These are phyloP conservation scores for Pedicia rivosa DNA, from an alignment of 2,888 invertebrate species.

Conservation along the genomic window DNA sequence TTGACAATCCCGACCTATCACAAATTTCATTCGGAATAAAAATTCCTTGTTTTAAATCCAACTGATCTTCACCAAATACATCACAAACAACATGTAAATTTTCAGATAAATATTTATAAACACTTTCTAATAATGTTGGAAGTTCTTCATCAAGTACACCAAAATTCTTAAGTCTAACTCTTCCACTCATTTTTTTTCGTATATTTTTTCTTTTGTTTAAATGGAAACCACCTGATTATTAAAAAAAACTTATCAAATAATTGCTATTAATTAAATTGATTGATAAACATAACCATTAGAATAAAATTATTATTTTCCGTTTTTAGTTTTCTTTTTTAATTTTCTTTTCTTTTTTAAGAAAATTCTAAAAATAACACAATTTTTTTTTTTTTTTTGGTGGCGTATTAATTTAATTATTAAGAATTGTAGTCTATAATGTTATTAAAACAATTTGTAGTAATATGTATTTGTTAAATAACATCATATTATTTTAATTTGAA, in stretches of 20 bases:
- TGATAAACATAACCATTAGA: not conserved
- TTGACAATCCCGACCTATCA: constrained; percentile 30
- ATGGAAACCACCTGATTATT: not conserved
- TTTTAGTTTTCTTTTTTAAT: not conserved
- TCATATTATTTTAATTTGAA: too few relatives aligned
- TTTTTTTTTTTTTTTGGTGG: constrained; percentile 1
- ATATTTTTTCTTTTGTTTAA: not conserved
- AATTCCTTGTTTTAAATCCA: constrained; percentile 37
- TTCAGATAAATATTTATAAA: constrained; percentile 27
- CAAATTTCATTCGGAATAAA: constrained; percentile 54
- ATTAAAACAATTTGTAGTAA: too few relatives aligned
- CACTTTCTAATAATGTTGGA: constrained; percentile 27
- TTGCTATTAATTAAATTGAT: constrained; percentile 1
- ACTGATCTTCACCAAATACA: constrained; percentile 18
- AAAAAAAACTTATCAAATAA: not conserved
- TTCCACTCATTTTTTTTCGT: constrained; percentile 24
- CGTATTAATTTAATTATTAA: too few relatives aligned
- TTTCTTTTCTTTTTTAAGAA: not conserved
- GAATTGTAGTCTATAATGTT: too few relatives aligned
- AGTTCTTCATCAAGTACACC: constrained; percentile 30
- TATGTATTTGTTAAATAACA: too few relatives aligned
- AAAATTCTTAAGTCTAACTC: constrained; percentile 29
- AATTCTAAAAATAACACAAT: constrained; percentile 2
- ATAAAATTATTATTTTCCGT: not conserved
- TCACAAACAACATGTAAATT: constrained; percentile 26